Evolutionary conservation across 2,888 invertebrate genomes (phyloP), one percentile per base, ranked within the genome.

Genomic region (Rhorus exstirpatorius): DNA sequence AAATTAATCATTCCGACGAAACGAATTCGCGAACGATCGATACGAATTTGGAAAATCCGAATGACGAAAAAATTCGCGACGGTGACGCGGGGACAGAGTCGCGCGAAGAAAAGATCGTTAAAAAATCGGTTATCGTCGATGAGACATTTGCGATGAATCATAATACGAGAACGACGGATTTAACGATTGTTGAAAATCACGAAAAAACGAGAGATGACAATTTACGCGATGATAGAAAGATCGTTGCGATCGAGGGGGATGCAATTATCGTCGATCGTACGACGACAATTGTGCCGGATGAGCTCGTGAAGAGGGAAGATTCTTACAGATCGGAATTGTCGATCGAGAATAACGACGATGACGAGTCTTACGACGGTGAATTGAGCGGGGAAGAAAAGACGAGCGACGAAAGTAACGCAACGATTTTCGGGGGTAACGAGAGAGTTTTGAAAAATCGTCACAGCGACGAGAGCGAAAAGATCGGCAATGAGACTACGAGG

Each of bases 291-390:
- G 41, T 74, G 6, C 74, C 79, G 14, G 81, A 85, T 4, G 70
- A 79, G 24, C 46, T 75, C 6, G 75, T 77, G 7, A 85, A 77
- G 49, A 61, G 75, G 2, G 84, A 74, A 51, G 75, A 74, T 31
- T 71, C 60, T 51, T 60, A 63, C 41, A 24, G 63, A 3, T 46
- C 81, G 3, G 83, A 84, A 72, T 76, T 83, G 72, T 71, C 70
- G 10, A 17, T 71, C 58, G 85, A 86, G 10, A 81, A 82, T 49
- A 61, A 55, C 35, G 84, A 84, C 31, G 83, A 83, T 19, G 84
- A 86, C 44, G 86, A 86, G 46, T 86, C 86, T 8, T 86, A 85
- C 61, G 86, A 86, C 19, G 78, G 81, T 24, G 86, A 86, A 83
- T 77, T 83, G 26, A 78, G 79, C 38, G 68, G 79, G 31, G 81